A percentile compares a stretch with the other conserved stretches of the same genome.
Evolutionary conservation across 1,140 invertebrate species (phyloP).

Genomic region (Microplitis demolitor): DNA sequence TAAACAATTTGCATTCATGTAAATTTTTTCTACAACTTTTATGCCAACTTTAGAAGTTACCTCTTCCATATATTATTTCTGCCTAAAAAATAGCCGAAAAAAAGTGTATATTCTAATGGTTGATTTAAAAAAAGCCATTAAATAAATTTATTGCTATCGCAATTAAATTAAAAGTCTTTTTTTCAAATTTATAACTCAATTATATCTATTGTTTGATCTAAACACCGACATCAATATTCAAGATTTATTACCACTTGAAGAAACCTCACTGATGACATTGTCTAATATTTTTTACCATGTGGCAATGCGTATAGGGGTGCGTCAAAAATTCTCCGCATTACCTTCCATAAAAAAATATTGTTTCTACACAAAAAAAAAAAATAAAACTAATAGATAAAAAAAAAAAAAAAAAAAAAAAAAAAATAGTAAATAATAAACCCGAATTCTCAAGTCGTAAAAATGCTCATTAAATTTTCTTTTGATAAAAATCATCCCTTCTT

Average conservation of each 20-base stretch:
- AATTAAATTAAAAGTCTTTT: conserved; percentile 1
- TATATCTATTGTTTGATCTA: background rate
- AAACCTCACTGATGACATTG: conserved; percentile 9
- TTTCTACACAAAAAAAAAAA: background rate
- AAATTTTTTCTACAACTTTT: no score
- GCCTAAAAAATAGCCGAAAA: background rate
- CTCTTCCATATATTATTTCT: background rate
- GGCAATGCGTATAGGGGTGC: background rate
- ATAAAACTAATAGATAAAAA: background rate
- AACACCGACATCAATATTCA: background rate
- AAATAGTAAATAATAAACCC: background rate
- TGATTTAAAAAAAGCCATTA: background rate
- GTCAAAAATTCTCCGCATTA: background rate
- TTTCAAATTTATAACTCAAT: background rate
- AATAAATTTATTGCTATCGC: conserved; percentile 18
- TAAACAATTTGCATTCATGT: no score
- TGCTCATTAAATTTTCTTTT: conserved; percentile 10
- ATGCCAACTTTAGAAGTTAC: no score
- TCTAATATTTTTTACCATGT: background rate
- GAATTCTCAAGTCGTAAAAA: background rate
- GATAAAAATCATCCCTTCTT: conserved; percentile 7
- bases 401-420: background rate
- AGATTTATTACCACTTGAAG: conserved; percentile 12
- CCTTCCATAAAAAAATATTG: no score
- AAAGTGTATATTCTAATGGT: no score